A percentile compares a stretch with the other conserved stretches of the same genome.
Conservation (phyloP, 2,797 vertebrate species). For the Muraenolepis orangiensis region DNA sequence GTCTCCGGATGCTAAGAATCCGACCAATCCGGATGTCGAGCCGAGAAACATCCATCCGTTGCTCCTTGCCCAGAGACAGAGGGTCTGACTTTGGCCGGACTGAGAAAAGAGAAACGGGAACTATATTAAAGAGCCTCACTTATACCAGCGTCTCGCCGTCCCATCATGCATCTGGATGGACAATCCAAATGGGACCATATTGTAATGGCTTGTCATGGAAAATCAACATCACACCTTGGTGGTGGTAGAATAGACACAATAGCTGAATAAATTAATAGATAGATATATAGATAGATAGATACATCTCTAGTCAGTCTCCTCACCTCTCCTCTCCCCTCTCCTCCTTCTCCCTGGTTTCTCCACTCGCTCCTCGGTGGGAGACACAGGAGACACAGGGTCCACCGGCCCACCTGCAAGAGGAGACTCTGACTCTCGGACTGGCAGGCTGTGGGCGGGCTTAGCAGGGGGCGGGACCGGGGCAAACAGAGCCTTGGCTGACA, state of each 20-base stretch:
- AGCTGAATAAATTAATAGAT: not conserved
- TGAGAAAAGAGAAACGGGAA: not conserved
- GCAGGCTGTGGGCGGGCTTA: conserved; percentile 21
- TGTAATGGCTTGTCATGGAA: not conserved
- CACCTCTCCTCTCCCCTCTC: conserved; percentile 79
- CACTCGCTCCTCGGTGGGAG: conserved; percentile 24
- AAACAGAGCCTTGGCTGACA: conserved; percentile 46
- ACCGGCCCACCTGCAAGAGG: not conserved
- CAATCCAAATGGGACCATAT: not conserved
- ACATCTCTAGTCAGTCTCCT: conserved; percentile 55
- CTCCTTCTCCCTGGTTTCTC: conserved; percentile 69
- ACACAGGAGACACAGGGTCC: conserved; percentile 16
- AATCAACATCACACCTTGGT: too few relatives aligned
- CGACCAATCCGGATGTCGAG: conserved; percentile 89
- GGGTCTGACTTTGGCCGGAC: conserved; percentile 25
- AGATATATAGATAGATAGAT: conserved; percentile 1
- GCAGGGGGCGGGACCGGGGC: conserved; percentile 36
- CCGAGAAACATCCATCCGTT: conserved; percentile 78
- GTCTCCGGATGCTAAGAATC: conserved; percentile 75
- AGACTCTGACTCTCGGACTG: conserved; percentile 10
- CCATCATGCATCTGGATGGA: not conserved
- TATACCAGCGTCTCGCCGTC: too few relatives aligned
- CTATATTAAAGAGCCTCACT: too few relatives aligned
- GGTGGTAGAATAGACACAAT: not conserved
- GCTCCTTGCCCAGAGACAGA: conserved; percentile 47